Percentiles rank a stretch among this genome's conserved stretches.
phyloP scores from a whole-genome alignment of 2,113 vertebrate genomes.

The Forbesichthys papilliferus region DNA sequence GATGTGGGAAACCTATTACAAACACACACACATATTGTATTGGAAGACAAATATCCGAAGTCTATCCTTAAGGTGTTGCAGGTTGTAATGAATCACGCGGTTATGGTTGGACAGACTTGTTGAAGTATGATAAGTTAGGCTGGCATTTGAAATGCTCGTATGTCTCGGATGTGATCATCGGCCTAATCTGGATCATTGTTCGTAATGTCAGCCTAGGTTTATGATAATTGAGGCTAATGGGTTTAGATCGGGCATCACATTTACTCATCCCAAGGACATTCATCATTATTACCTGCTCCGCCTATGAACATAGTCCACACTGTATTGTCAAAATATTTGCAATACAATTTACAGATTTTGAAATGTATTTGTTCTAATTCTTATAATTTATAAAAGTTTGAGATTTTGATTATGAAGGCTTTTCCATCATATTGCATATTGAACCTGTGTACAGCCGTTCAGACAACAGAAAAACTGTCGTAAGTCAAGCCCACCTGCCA shows the following conservation, averaged over 20 bases:
- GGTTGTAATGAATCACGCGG: conserved; percentile 51
- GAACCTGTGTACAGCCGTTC: conserved; percentile 53
- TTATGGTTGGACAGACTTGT: conserved; percentile 47
- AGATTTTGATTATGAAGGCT: not conserved
- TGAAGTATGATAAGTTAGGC: conserved; percentile 62
- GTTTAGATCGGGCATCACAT: conserved; percentile 59
- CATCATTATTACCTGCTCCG: conserved; percentile 54
- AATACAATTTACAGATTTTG: not conserved
- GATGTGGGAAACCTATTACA: not conserved
- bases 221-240: conserved; percentile 65
- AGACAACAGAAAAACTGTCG: conserved; percentile 31
- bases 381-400: not conserved
- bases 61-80: conserved; percentile 28
- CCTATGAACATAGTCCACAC: conserved; percentile 36
- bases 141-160: conserved; percentile 67
- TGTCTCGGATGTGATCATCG: conserved; percentile 64
- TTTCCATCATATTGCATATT: conserved; percentile 50
- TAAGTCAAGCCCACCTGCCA: conserved; percentile 14
- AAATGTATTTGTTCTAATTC: not conserved
- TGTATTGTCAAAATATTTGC: conserved; percentile 24
- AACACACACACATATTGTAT: conserved; percentile 7
- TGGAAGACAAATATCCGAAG: conserved; percentile 29
- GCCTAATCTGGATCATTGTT: conserved; percentile 71
- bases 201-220: conserved; percentile 58
- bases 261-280: conserved; percentile 55